Base-by-base conservation (phyloP, 2,113 vertebrate genomes). In the Tamias sibiricus region DNA sequence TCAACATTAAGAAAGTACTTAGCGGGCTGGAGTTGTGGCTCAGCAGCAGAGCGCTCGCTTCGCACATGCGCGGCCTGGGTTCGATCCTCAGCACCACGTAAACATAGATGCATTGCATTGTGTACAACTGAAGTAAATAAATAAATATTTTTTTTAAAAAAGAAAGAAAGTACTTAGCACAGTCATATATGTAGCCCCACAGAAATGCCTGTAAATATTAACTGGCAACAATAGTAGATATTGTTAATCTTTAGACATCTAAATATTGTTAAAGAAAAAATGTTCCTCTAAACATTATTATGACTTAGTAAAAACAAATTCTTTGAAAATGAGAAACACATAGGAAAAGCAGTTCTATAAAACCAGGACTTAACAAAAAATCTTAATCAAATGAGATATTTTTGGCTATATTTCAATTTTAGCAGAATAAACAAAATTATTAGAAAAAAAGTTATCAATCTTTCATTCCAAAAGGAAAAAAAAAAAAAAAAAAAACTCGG, bases 351-450 rank as follows among this genome's bases (percentile, higher is more conserved):
- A 59, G 7, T 95, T 82, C 42, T 84, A 24, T 79, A 35, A 77
- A 93, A 94, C 6, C n/a, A 69, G 9, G 69, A 92, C 8, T 20
- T 24, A 68, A 81, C 30, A 97, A 52, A 98, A 92, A 92, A 95
- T 30, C 5, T 62, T 84, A 97, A 82, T 72, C 20, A 79, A 84
- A 17, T 47, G 26, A 77, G 22, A 32, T 6, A 3, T 68, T 68
- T 54, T 13, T 4, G 54, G 5, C 28, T 57, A 19, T 71, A 57
- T 69, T 84, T 87, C 12, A 47, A 54, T 64, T 93, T 74, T 32
- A 54, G 30, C 8, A 28, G 30, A 83, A 86, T 47, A 40, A 87
- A 85, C 0, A 92, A 86, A 64, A 82, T 75, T 20, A 87, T 52
- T 71, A 66, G 6, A 37, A 86, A 77, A 44, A 83, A 28, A 75